These are phyloP conservation scores for Glossophaga mutica DNA, from an alignment of 2,797 vertebrate genomes.

Conservation along the genomic window DNA sequence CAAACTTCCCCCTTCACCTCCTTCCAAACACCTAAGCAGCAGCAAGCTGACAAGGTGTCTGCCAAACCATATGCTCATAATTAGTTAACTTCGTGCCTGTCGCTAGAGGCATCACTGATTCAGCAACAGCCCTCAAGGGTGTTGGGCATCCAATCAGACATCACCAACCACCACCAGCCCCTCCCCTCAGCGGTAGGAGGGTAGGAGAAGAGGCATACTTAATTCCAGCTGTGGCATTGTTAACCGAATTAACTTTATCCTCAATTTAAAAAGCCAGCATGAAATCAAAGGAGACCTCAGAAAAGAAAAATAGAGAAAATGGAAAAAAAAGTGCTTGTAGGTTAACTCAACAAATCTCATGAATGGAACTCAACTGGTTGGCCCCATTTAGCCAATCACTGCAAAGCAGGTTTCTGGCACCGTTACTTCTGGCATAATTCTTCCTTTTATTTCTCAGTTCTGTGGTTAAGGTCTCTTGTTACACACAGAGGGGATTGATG, in stretches of 20 bases:
- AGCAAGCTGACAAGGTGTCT: constrained; percentile 84
- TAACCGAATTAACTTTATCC: constrained; percentile 84
- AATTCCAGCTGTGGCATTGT: constrained; percentile 88
- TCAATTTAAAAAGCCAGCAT: constrained; percentile 90
- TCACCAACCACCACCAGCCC: constrained; percentile 69
- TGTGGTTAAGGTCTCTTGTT: constrained; percentile 71
- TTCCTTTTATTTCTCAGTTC: constrained; percentile 50
- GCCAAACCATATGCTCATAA: constrained; percentile 87
- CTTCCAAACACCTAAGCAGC: constrained; percentile 80
- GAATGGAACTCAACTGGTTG: constrained; percentile 75
- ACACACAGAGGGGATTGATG: constrained; percentile 44
- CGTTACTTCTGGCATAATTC: constrained; percentile 67
- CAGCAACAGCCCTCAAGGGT: constrained; percentile 76
- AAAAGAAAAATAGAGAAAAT: constrained; percentile 73
- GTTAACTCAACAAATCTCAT: constrained; percentile 74
- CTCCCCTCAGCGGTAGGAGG: constrained; percentile 70
- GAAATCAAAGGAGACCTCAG: constrained; percentile 84
- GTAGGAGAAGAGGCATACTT: constrained; percentile 75
- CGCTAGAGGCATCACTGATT: constrained; percentile 79
- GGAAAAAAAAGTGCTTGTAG: constrained; percentile 73
- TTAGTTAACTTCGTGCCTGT: constrained; percentile 85
- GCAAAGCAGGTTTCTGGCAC: constrained; percentile 69
- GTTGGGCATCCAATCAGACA: constrained; percentile 80
- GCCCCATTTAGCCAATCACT: constrained; percentile 71
- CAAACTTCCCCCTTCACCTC: constrained; percentile 81